Evolutionary conservation across 2,113 vertebrate genomes (phyloP).

Genomic region (Pseudorectes ferrugineus): DNA sequence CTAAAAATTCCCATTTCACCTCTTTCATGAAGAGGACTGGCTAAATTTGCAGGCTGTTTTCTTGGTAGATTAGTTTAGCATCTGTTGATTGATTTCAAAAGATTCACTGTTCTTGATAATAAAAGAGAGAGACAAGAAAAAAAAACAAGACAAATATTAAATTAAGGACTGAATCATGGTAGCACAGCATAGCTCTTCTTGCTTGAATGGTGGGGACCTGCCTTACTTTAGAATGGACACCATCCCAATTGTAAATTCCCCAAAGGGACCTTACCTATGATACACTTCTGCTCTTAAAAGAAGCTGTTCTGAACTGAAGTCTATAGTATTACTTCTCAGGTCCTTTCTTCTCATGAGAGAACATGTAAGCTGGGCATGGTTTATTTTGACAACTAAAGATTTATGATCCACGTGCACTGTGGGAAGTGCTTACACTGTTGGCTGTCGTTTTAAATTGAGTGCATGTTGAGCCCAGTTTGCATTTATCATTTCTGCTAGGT

Average conservation of each 20-base stretch:
- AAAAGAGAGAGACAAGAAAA: not conserved
- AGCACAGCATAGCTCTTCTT: not conserved
- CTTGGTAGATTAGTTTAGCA: not conserved
- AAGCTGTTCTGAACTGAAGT: not conserved
- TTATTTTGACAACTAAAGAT: not conserved
- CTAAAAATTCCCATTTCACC: not conserved
- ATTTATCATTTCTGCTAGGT: constrained; percentile 1
- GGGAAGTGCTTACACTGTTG: not conserved
- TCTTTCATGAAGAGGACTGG: not conserved
- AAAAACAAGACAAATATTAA: not conserved
- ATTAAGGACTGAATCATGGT: not conserved
- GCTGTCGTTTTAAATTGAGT: not conserved
- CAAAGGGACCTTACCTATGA: not conserved
- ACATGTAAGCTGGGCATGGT: not conserved
- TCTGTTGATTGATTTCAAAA: not conserved
- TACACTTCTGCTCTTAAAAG: not conserved
- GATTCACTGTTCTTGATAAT: not conserved
- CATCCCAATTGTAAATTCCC: not conserved
- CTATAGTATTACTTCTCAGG: not conserved
- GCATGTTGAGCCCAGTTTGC: not conserved
- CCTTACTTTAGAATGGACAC: not conserved
- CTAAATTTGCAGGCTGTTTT: not conserved
- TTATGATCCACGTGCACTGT: not conserved
- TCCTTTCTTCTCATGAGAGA: not conserved
- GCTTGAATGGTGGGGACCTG: not conserved